These are phyloP conservation scores for Callyntrura guangdongensis DNA, from an alignment of 2,888 invertebrate genomes.

Conservation along the genomic window DNA sequence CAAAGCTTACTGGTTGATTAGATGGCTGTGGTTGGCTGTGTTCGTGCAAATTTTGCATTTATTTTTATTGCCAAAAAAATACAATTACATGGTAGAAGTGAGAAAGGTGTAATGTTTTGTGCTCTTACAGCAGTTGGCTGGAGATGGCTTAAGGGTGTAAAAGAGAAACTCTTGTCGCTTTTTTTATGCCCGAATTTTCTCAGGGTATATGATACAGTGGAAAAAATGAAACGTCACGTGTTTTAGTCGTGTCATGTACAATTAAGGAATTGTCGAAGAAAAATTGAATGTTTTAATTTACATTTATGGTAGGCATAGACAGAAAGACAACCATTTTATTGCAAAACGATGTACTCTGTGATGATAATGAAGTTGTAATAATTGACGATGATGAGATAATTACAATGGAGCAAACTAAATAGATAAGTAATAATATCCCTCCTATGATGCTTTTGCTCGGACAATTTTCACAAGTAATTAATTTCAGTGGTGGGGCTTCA, in stretches of 20 bases:
- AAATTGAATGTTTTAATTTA: background rate
- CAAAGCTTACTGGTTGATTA: background rate
- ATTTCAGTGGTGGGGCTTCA: background rate
- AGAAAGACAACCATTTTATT: too few species aligned
- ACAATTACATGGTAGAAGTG: constrained; percentile 17
- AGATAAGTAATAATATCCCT: background rate
- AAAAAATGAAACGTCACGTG: constrained; percentile 27
- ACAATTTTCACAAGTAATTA: constrained; percentile 69
- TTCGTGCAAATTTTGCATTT: background rate
- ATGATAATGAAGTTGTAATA: background rate
- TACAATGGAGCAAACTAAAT: too few species aligned
- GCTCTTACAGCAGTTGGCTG: background rate
- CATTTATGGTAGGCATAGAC: too few species aligned
- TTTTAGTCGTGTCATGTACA: constrained; percentile 21
- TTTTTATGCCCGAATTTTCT: background rate
- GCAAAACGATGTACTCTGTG: background rate
- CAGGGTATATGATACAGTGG: background rate
- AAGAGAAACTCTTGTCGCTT: background rate
- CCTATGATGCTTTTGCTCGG: background rate
- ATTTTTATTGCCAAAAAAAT: constrained; percentile 34
- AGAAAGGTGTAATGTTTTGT: constrained; percentile 5
- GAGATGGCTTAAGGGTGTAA: background rate
- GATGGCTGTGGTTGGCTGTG: background rate
- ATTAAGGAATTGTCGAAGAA: constrained; percentile 47
- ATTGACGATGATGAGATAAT: too few species aligned